phyloP scores from a whole-genome alignment of 1,140 invertebrate genomes.

The Drosophila erecta region DNA sequence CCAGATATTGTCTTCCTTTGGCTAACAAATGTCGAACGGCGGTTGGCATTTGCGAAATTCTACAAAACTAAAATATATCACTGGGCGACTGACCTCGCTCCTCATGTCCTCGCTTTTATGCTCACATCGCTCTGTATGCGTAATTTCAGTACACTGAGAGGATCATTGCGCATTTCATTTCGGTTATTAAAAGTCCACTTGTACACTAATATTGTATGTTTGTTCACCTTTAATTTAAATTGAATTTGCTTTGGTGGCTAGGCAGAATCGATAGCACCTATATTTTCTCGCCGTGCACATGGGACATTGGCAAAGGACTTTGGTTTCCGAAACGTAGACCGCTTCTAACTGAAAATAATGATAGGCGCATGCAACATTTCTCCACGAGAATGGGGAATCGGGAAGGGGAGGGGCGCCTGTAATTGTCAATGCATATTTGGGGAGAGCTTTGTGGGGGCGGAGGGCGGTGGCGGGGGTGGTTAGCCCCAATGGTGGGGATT shows the following conservation, averaged over 20 bases:
- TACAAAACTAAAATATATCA: slow-evolving; percentile 74
- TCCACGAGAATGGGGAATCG: slow-evolving; percentile 1
- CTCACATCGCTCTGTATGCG: slow-evolving; percentile 38
- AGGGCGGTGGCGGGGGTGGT: background rate
- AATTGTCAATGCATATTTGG: slow-evolving; percentile 79
- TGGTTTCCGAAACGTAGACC: slow-evolving; percentile 35
- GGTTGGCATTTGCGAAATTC: slow-evolving; percentile 60
- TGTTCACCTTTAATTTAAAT: too few species aligned
- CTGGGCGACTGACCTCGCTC: slow-evolving; percentile 24
- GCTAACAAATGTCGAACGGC: slow-evolving; percentile 36
- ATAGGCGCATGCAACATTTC: slow-evolving; percentile 54
- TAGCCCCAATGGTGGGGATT: slow-evolving; percentile 21
- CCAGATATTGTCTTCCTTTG: slow-evolving; percentile 70
- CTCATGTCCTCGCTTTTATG: background rate
- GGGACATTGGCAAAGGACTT: slow-evolving; percentile 61
- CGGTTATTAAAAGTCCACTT: too few species aligned
- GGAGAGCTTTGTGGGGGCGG: background rate
- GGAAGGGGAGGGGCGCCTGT: slow-evolving; percentile 35
- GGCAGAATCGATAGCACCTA: too few species aligned
- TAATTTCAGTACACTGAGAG: slow-evolving; percentile 24
- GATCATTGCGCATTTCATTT: too few species aligned
- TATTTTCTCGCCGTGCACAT: slow-evolving; percentile 24
- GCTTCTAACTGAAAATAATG: slow-evolving; percentile 75
- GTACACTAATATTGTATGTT: too few species aligned
- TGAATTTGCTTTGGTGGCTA: too few species aligned